Evolutionary conservation across 2,113 vertebrate genomes (phyloP).

Genomic region (Amblyornis subalaris): DNA sequence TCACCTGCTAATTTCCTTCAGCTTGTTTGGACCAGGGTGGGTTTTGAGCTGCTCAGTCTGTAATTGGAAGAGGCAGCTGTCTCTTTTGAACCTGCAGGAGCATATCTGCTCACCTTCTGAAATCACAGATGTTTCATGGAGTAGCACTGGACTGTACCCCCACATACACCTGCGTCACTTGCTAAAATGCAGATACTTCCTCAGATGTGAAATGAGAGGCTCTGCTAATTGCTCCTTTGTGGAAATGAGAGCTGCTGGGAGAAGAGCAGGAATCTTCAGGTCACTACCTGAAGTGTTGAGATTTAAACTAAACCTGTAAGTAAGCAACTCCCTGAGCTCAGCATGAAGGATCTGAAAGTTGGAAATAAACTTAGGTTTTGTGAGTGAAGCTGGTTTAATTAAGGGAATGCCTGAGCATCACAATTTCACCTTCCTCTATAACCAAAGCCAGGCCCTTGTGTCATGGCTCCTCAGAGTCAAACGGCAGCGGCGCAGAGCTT

Average conservation of each 20-base stretch:
- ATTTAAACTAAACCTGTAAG: background rate
- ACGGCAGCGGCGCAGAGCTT: background rate
- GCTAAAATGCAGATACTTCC: background rate
- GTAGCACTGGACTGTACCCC: background rate
- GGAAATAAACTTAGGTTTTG: background rate
- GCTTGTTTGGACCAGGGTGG: background rate
- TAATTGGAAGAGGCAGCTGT: background rate
- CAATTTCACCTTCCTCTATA: background rate
- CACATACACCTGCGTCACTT: background rate
- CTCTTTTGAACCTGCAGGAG: background rate
- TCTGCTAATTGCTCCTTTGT: background rate
- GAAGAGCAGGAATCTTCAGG: background rate
- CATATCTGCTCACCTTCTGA: background rate
- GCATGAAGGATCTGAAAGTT: background rate
- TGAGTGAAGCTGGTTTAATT: background rate
- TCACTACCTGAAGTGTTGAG: background rate
- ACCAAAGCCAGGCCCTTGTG: fast-evolving
- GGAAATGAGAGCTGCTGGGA: background rate
- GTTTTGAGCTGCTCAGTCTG: background rate
- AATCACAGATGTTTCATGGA: background rate
- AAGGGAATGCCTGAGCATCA: background rate
- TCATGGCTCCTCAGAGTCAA: background rate
- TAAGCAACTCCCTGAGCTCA: background rate
- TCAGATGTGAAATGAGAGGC: background rate
- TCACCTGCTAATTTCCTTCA: background rate